Conservation (phyloP, 30 jellyfish, hydroid and myxozoan genomes). For the Nemopilema nomurai region DNA sequence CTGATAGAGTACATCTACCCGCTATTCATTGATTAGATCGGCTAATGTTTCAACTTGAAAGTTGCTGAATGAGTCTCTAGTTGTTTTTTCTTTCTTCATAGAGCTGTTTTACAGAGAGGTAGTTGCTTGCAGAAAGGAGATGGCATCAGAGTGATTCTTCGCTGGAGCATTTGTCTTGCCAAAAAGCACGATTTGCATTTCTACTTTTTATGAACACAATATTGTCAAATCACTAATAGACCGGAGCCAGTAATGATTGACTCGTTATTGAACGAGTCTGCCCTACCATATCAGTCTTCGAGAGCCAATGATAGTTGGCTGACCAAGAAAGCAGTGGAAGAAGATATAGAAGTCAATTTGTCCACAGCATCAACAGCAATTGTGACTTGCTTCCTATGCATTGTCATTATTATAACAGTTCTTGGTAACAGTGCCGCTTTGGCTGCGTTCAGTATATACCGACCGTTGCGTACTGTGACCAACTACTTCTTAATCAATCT, state of each 20-base stretch:
- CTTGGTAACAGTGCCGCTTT: constrained; percentile 80
- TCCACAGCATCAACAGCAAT: constrained; percentile 48
- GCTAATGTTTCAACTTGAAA: no score
- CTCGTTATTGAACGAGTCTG: neutral
- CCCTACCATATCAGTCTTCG: neutral
- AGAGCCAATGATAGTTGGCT: neutral
- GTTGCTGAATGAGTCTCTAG: no score
- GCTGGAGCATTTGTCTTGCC: no score
- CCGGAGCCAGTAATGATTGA: neutral
- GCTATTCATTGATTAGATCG: no score
- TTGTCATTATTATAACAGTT: constrained; percentile 62
- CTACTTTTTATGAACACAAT: no score
- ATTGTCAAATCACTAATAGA: no score
- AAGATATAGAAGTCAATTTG: neutral
- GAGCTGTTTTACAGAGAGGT: no score
- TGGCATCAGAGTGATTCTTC: no score
- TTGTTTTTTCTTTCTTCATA: no score
- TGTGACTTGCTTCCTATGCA: constrained; percentile 56
- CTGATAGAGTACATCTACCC: no score
- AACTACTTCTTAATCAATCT: constrained; percentile 78
- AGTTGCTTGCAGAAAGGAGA: no score
- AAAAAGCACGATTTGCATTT: no score
- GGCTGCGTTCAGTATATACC: constrained; percentile 69
- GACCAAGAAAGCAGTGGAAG: neutral
- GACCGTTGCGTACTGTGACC: constrained; percentile 65